Conservation (phyloP, 1,140 invertebrate species). For the Adoxophyes honmai region DNA sequence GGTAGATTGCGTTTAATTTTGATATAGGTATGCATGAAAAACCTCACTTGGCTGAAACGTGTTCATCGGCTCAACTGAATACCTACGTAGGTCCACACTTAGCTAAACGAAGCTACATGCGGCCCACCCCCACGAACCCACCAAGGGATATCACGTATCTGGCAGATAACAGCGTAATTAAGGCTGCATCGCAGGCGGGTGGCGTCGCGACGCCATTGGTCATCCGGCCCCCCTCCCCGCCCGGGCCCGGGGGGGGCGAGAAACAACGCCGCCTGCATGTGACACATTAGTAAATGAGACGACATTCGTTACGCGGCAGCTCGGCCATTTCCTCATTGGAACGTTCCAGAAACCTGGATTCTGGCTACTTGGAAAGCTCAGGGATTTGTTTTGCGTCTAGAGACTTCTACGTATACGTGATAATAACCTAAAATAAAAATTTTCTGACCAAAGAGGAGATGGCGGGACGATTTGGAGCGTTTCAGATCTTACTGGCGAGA, state of each 20-base stretch:
- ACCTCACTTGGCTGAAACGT: no score
- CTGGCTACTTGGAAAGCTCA: not conserved
- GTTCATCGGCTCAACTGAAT: no score
- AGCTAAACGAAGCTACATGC: no score
- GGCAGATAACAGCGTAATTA: conserved; percentile 36
- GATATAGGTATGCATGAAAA: no score
- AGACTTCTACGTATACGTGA: no score
- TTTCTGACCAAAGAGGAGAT: no score
- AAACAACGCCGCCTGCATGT: conserved; percentile 73
- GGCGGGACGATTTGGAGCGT: no score
- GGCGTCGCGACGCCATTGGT: conserved; percentile 47
- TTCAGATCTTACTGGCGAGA: no score
- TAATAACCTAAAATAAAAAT: no score
- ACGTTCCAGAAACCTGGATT: not conserved
- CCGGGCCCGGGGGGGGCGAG: conserved; percentile 21
- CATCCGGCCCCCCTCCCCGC: conserved; percentile 32
- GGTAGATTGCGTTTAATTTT: no score
- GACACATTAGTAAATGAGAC: conserved; percentile 76
- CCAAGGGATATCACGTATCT: not conserved
- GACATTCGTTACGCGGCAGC: conserved; percentile 62
- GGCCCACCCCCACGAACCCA: not conserved
- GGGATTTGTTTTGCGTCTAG: no score
- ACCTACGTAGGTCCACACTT: no score
- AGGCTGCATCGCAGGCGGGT: conserved; percentile 39
- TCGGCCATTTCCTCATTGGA: conserved; percentile 36